Evolutionary conservation across 2,113 vertebrate genomes (phyloP).

Genomic region (Sylvietta virens): DNA sequence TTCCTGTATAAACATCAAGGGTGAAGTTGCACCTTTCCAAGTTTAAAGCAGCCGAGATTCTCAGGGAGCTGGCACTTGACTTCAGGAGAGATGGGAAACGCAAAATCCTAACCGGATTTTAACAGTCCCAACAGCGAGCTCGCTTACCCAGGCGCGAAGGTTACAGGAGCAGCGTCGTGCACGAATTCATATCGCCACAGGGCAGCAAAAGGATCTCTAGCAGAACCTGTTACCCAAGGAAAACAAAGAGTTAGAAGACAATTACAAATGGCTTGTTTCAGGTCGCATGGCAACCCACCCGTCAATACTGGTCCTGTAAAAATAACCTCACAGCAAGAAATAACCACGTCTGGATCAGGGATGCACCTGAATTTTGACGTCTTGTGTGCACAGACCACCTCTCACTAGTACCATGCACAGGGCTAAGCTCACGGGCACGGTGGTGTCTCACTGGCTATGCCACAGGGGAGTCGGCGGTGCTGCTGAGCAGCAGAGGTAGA

Average conservation of each 20-base stretch:
- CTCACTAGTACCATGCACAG: fast-evolving
- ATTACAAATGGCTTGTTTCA: neutral
- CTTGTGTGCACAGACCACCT: fast-evolving
- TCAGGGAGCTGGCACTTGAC: neutral
- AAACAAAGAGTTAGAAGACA: neutral
- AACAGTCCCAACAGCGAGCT: fast-evolving
- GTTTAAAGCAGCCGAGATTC: neutral
- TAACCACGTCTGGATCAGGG: fast-evolving
- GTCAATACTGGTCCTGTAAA: neutral
- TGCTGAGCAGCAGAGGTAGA: neutral
- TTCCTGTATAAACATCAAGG: neutral
- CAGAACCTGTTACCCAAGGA: neutral
- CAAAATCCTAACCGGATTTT: fast-evolving
- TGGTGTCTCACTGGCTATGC: fast-evolving
- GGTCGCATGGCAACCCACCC: neutral
- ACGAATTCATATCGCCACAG: fast-evolving
- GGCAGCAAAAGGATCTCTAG: neutral
- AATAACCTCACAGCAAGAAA: neutral
- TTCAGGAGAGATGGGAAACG: neutral
- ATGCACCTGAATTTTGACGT: neutral
- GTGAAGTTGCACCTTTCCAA: neutral
- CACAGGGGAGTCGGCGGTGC: neutral
- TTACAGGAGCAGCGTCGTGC: neutral
- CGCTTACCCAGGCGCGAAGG: neutral
- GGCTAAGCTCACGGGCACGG: fast-evolving